These are phyloP conservation scores for Lasioglossum albipes DNA, from an alignment of 1,140 invertebrate genomes.

Conservation along the genomic window DNA sequence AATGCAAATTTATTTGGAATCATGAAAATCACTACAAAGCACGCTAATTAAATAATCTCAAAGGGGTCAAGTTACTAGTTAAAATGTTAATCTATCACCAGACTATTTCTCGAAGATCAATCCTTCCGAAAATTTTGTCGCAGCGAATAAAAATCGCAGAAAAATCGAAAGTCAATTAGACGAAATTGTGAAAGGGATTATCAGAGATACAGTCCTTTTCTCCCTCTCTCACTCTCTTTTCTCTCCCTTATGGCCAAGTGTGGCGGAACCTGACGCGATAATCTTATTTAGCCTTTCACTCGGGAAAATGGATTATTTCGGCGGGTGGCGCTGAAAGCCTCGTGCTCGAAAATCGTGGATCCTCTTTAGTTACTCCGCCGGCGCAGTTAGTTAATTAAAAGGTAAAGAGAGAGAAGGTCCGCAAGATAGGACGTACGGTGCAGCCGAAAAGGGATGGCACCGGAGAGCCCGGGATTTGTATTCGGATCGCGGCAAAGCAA, in stretches of 20 bases:
- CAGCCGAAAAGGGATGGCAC: too few relatives aligned
- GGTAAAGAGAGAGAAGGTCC: conserved; percentile 27
- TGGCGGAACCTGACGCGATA: conserved; percentile 39
- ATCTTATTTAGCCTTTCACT: conserved; percentile 54
- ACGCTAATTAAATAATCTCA: too few relatives aligned
- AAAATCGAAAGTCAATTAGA: conserved; percentile 21
- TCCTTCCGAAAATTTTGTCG: neutral
- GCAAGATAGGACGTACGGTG: neutral
- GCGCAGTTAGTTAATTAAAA: conserved; percentile 65
- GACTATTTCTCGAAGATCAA: too few relatives aligned
- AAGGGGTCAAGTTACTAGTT: too few relatives aligned
- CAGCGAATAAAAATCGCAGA: too few relatives aligned
- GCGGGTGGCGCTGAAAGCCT: conserved; percentile 41
- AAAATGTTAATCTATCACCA: too few relatives aligned
- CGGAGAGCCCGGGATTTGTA: conserved; percentile 38
- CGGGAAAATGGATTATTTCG: conserved; percentile 57
- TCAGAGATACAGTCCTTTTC: conserved; percentile 17
- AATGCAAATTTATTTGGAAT: too few relatives aligned
- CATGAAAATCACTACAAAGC: too few relatives aligned
- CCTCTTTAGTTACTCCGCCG: conserved; percentile 54
- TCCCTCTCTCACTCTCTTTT: neutral
- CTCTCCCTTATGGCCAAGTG: neutral
- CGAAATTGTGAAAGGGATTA: conserved; percentile 37
- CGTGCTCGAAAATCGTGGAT: conserved; percentile 29
- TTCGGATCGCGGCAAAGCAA: conserved; percentile 32